Base-by-base conservation (phyloP, 2,113 vertebrate genomes). In the Odontesthes bonariensis region DNA sequence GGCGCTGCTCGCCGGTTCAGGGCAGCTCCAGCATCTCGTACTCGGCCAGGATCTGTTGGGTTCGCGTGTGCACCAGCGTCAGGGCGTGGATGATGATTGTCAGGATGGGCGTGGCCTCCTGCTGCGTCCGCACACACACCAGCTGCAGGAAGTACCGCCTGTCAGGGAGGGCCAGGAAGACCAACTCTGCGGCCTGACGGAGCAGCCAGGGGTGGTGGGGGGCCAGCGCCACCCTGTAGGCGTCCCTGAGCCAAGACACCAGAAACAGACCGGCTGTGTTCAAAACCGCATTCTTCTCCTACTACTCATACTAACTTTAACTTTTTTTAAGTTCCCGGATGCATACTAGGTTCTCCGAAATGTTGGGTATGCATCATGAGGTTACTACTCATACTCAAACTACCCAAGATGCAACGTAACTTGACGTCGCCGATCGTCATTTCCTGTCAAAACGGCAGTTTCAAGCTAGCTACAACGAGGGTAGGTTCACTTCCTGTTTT, bases 121-220 rank as follows among this genome's bases (percentile, higher is more conserved):
- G 58, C 35, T 87, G 65, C 16, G 57, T 75, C 4, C 44, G 47
- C 0, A 94, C 94, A 2, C 95, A 94, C 5, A 95, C 89, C 61
- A 95, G 79, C 52, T 82, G 55, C 44, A 96, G 91, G 84, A 96
- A 90, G 44, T 88, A 87, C 10, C 49, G 22, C 8, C 94, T 80
- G 9, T 91, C 81, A 0, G 96, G 96, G 59, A 97, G 90, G 0
- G 95, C 89, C 2, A 92, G 73, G 81, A 96, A 96, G 0, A 94
- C 95, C 0, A 97, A 14, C 74, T 93, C 89, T 0, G 91, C 95
- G 0, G 94, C 94, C 38, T 93, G 94, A 0, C 93, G 93, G 2
- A 96, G 54, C 3, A 96, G 23, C 96, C 96, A 97, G 9, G 89
- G 82, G 85, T 97, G 96, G 77, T 96, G 85, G 0, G 92, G 93